Percentiles rank a stretch among this genome's conserved stretches.
These are phyloP conservation scores for Pantala flavescens DNA, from an alignment of 1,140 invertebrate genomes.

Conservation along the genomic window DNA sequence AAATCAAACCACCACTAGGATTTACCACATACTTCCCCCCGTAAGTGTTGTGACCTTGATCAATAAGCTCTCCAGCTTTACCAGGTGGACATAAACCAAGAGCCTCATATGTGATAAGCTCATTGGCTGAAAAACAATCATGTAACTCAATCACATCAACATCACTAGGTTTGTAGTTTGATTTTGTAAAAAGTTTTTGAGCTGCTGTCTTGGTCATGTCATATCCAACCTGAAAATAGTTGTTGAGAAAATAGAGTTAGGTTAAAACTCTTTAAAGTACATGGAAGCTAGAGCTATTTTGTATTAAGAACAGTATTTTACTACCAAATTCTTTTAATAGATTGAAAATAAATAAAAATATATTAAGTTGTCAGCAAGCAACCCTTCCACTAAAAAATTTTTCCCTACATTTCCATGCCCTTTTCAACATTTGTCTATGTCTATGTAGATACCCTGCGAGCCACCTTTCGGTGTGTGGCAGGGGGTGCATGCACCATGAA, in stretches of 20 bases:
- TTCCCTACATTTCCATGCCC: too few species aligned
- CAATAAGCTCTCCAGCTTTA: conserved; percentile 84
- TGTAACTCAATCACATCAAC: conserved; percentile 98
- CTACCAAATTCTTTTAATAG: too few species aligned
- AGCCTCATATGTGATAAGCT: conserved; percentile 95
- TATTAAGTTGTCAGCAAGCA: too few species aligned
- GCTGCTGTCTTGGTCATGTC: conserved; percentile 90
- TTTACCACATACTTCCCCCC: conserved; percentile 96
- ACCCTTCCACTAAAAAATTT: too few species aligned
- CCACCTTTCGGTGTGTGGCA: too few species aligned
- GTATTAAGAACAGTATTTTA: too few species aligned
- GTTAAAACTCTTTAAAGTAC: too few species aligned
- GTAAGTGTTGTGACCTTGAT: conserved; percentile 92
- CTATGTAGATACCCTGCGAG: too few species aligned
- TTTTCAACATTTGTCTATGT: too few species aligned
- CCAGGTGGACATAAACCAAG: conserved; percentile 85
- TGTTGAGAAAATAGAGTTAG: background rate
- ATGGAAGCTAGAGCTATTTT: too few species aligned
- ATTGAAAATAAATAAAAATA: too few species aligned
- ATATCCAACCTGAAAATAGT: conserved; percentile 61
- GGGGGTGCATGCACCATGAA: too few species aligned
- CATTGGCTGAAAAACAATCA: conserved; percentile 97
- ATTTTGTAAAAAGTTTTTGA: conserved; percentile 66
- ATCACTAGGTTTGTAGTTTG: conserved; percentile 62
- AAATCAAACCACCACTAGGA: conserved; percentile 95